Percentiles rank a stretch among this genome's conserved stretches.
Evolutionary conservation across 64 coral and sea anemone species (phyloP).

Genomic region (Dendronephthya gigantea): DNA sequence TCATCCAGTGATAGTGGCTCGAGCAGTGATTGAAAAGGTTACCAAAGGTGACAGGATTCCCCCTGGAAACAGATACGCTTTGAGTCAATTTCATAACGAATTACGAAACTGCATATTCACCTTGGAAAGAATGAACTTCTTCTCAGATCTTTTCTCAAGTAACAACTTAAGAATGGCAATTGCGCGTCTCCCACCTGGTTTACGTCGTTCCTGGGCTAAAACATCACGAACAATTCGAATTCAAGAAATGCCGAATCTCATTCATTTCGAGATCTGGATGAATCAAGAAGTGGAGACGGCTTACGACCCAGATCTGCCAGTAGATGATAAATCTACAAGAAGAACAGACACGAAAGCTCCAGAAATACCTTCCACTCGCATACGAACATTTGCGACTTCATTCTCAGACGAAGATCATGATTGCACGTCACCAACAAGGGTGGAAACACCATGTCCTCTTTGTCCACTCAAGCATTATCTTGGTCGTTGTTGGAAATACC

Average conservation of each 20-base stretch:
- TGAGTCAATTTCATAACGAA: not conserved
- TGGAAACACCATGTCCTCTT: not conserved
- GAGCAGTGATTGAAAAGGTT: not conserved
- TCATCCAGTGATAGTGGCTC: not conserved
- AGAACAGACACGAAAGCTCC: not conserved
- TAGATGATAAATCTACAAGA: not conserved
- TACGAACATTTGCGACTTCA: not conserved
- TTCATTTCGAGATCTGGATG: not conserved
- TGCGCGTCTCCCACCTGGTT: not conserved
- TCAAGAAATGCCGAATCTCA: not conserved
- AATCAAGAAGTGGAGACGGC: not conserved
- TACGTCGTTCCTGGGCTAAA: not conserved
- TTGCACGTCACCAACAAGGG: not conserved
- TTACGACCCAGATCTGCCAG: not conserved
- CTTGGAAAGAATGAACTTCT: not conserved
- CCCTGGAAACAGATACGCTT: not conserved
- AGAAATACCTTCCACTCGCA: not conserved
- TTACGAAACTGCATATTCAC: not conserved
- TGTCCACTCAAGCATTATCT: not conserved
- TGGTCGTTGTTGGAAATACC: not conserved
- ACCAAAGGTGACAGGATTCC: not conserved
- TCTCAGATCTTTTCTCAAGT: not conserved
- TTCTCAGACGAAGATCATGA: not conserved
- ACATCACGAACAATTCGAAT: not conserved
- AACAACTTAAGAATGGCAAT: not conserved